These are phyloP conservation scores for Epicampocera succincta DNA, from an alignment of 2,888 invertebrate species.

Conservation along the genomic window DNA sequence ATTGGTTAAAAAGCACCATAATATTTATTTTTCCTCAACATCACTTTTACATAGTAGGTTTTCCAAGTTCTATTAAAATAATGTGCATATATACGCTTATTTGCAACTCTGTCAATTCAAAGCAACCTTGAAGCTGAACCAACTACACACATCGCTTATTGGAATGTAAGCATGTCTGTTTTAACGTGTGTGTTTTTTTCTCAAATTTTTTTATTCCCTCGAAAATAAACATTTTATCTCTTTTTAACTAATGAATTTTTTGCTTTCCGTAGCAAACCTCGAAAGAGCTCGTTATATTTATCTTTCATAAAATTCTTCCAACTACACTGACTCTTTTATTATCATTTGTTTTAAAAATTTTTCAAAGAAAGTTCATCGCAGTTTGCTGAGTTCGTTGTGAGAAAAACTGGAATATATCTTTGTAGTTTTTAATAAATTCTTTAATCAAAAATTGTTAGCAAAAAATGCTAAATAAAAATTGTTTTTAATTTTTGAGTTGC, in stretches of 20 bases:
- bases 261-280: neutral
- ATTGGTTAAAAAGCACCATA: too few species aligned
- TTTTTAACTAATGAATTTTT: neutral
- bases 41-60: too few species aligned
- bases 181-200: conserved; percentile 21
- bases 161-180: conserved; percentile 15
- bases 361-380: conserved; percentile 64
- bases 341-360: conserved; percentile 63
- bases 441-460: conserved; percentile 14
- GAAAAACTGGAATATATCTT: conserved; percentile 52
- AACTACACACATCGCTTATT: conserved; percentile 34
- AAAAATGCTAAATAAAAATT: conserved; percentile 29
- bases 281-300: conserved; percentile 26
- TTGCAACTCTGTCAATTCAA: neutral
- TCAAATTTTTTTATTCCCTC: neutral
- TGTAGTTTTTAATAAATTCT: conserved; percentile 29
- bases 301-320: conserved; percentile 4
- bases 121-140: neutral
- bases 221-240: neutral
- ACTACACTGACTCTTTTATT: conserved; percentile 27
- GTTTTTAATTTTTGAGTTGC: neutral
- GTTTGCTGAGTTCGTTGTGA: conserved; percentile 59
- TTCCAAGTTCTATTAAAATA: too few species aligned
- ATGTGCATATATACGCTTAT: too few species aligned
- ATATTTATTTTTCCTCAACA: too few species aligned